phyloP scores from a whole-genome alignment of 2,113 vertebrate genomes.

The Paraplagusia blochii region DNA sequence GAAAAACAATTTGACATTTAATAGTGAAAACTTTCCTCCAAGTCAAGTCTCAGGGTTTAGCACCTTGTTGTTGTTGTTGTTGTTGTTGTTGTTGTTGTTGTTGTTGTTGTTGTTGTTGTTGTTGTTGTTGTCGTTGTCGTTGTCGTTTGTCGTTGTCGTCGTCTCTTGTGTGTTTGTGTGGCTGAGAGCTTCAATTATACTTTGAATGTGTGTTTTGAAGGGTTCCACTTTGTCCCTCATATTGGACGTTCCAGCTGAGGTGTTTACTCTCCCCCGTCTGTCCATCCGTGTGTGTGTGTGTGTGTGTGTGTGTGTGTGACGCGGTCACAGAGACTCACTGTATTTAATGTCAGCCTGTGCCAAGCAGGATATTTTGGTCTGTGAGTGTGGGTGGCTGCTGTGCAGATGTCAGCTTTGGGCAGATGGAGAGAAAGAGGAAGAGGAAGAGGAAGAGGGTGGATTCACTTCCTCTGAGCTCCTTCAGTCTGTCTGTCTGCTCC shows the following conservation, averaged over 20 bases:
- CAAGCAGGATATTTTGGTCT: constrained; percentile 49
- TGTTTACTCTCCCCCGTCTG: constrained; percentile 11
- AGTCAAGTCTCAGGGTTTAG: too few species aligned
- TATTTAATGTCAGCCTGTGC: constrained; percentile 27
- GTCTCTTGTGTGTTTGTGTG: neutral
- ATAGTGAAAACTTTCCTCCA: too few species aligned
- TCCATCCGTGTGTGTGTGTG: constrained; percentile 18
- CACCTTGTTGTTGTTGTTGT: too few species aligned
- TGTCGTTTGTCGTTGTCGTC: too few species aligned
- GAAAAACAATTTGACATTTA: too few species aligned
- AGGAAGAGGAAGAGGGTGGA: constrained; percentile 39
- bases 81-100: too few species aligned
- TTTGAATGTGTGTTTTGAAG: neutral
- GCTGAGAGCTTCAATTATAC: neutral
- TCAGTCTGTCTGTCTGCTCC: constrained; percentile 30
- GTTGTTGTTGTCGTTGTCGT: too few species aligned
- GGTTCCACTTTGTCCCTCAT: neutral
- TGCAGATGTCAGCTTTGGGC: constrained; percentile 27
- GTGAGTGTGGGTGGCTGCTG: constrained; percentile 44
- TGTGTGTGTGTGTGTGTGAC: constrained; percentile 12
- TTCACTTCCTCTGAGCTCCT: constrained; percentile 46
- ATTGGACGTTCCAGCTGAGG: constrained; percentile 3
- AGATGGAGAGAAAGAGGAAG: constrained; percentile 25
- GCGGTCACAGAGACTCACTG: constrained; percentile 21
- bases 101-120: too few species aligned